Percentiles rank a stretch among this genome's conserved stretches.
phyloP scores from a whole-genome alignment of 2,888 invertebrate species.

The Colletes collaris region DNA sequence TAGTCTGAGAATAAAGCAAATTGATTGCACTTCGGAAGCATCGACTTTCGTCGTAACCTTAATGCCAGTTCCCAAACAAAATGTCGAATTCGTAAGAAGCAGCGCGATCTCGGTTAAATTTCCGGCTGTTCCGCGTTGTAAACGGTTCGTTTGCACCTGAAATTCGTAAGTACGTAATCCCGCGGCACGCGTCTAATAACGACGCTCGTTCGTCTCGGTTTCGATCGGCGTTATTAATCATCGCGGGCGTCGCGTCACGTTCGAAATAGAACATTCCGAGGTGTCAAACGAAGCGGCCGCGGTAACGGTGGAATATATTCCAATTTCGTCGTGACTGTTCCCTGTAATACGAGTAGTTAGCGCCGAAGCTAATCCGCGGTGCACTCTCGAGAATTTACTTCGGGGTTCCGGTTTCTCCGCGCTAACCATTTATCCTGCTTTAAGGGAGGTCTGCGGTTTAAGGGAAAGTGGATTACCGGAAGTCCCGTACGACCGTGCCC shows the following conservation, averaged over 20 bases:
- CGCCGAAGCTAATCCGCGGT: conserved; percentile 67
- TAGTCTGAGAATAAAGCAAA: too few species aligned
- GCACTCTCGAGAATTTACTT: conserved; percentile 70
- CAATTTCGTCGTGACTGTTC: conserved; percentile 66
- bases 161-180: too few species aligned
- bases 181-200: not conserved
- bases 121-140: too few species aligned
- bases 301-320: conserved; percentile 51
- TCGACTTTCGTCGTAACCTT: too few species aligned
- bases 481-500: conserved; percentile 67
- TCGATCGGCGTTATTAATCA: conserved; percentile 25
- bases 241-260: conserved; percentile 19
- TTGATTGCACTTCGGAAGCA: too few species aligned
- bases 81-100: too few species aligned
- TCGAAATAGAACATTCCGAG: conserved; percentile 52
- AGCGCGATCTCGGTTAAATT: too few species aligned
- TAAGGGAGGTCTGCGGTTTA: conserved; percentile 68
- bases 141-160: too few species aligned
- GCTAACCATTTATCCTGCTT: conserved; percentile 73
- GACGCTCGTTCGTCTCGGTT: not conserved
- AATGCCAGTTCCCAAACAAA: too few species aligned
- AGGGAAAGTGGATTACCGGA: conserved; percentile 76
- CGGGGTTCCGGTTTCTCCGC: conserved; percentile 66
- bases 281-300: conserved; percentile 50
- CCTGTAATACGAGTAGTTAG: conserved; percentile 69